These are phyloP conservation scores for Coptodon rendalli DNA, from an alignment of 2,113 vertebrate species.

Conservation along the genomic window DNA sequence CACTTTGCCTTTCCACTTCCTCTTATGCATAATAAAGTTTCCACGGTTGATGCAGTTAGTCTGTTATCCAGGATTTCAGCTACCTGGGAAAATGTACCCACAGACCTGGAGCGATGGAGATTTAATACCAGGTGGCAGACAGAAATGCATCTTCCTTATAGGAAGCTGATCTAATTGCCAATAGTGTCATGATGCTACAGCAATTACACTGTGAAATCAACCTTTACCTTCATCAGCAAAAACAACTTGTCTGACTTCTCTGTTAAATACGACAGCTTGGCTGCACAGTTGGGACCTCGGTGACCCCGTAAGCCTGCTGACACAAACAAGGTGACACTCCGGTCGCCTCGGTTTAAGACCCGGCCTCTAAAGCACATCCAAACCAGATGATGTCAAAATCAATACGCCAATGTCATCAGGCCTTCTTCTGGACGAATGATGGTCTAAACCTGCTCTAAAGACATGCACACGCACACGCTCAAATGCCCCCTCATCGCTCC, in stretches of 20 bases:
- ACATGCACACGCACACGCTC: constrained; percentile 34
- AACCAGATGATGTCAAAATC: constrained; percentile 66
- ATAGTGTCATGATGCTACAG: not conserved
- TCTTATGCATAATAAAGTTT: not conserved
- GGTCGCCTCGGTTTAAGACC: constrained; percentile 43
- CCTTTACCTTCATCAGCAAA: not conserved
- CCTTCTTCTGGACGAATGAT: constrained; percentile 30
- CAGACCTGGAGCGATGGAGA: not conserved
- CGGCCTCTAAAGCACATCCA: constrained; percentile 15
- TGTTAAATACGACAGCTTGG: not conserved
- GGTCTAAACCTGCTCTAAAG: constrained; percentile 12
- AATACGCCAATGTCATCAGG: constrained; percentile 59
- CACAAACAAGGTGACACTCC: constrained; percentile 58
- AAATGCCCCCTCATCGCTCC: not conserved
- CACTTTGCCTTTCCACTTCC: not conserved
- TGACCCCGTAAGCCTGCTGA: constrained; percentile 33
- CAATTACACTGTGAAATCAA: not conserved
- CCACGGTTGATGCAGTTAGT: not conserved
- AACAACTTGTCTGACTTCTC: not conserved
- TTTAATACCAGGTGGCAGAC: not conserved
- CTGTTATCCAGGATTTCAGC: not conserved
- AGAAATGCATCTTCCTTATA: not conserved
- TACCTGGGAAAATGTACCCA: not conserved
- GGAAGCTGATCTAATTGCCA: not conserved
- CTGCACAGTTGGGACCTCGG: not conserved